Evolutionary conservation across 2,888 invertebrate species (phyloP), one percentile per base, ranked within the genome.

Genomic region (Dryadula phaetusa): DNA sequence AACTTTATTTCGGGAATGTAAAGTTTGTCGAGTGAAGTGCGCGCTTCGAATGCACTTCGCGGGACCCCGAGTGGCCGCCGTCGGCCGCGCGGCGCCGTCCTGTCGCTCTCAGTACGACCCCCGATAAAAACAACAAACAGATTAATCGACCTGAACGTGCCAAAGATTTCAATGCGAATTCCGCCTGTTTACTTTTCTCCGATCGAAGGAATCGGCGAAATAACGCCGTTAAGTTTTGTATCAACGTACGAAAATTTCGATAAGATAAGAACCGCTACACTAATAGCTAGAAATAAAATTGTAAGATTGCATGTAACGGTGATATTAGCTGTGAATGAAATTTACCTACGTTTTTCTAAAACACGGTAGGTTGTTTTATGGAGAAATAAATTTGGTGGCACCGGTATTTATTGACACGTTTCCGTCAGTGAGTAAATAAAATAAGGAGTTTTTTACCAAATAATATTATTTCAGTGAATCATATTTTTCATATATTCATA

Each of bases 101-200:
- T 79, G 90, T 82, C 90, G 89, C 87, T 87, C 84, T 83, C 83
- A 82, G 82, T 82, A 83, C 84, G 82, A 80, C 86, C 82, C 82
- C 81, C 80, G 83, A 85, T 87, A 84, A 86, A 88, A 89, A 91
- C 89, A 91, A 91, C 89, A 91, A 91, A 91, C 92, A 91, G 86
- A 90, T 88, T 87, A 87, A 89, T 89, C 85, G 86, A 83, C 83
- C 85, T 87, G 85, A 83, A 82, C 82, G 81, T 82, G 80, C 82
- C 77, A 79, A 82, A 77, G 79, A 81, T 80, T 79, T 76, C 79
- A 80, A 84, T 80, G 79, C 81, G 75, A 81, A 80, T 83, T 76
- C 77, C 74, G 70, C 74, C 69, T 81, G 79, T 78, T 80, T 79
- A 78, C 79, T 76, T 81, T 77, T 74, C 76, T 76, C 75, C 76